Base-by-base conservation (phyloP, 2,888 invertebrate genomes). In the Eupeodes latifasciatus region DNA sequence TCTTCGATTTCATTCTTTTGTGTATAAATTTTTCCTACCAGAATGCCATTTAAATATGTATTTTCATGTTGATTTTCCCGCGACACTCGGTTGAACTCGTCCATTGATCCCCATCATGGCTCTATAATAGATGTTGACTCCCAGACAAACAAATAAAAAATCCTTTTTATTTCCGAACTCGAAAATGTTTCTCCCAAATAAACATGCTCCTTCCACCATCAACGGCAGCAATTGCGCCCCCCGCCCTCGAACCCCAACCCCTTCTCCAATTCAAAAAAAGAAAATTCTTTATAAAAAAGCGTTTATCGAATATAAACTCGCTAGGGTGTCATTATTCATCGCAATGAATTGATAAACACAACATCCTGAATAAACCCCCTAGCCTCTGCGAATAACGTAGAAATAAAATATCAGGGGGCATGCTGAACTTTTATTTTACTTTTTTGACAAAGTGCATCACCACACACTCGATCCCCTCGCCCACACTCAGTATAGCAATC, bases 301-400 rank as follows among this genome's bases (percentile, higher is more conserved):
- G 77, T 83, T 87, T 87, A 72, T 87, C 86, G 86, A 61, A 79
- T 74, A 83, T 80, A 80, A 87, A 80, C 72, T 87, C 86, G 69
- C 86, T 55, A 34, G 86, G 83, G 83, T 87, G 86, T 83, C 83
- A 76, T 87, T 87, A 87, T 83, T 87, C 79, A 87, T 87, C 55
- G 83, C 83, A 87, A 83, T 87, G 86, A 87, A 87, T 87, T 87
- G 83, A 83, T 83, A 87, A 87, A 77, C 66, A 64, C 59, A 57
- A 66, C 64, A 64, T 85, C 81, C 81, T 76, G 84, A 57, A 72
- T 47, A 14, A 16, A 16, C 57, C 44, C 61, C 61, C n/a, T 27
- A 47, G 53, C n/a, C 76, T n/a, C 55, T 57, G 0, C 10, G 40
- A 19, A 55, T 36, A 51, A 44, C 55, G 57, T 6, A 11, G 11